Evolutionary conservation across 2,888 invertebrate species (phyloP).

Genomic region (Chrysotoxum bicinctum): DNA sequence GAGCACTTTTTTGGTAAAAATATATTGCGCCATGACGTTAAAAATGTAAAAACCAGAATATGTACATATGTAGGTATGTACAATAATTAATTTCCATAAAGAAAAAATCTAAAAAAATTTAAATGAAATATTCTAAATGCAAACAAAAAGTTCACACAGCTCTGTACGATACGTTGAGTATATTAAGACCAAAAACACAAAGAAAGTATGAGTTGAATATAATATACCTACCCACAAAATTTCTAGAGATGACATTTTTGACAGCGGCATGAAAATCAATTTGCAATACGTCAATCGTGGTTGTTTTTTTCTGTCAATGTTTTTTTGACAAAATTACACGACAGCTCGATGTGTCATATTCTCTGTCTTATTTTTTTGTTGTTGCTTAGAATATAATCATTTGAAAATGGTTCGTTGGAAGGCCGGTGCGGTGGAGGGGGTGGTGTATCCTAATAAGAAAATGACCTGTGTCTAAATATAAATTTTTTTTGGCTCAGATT

Average conservation of each 20-base stretch:
- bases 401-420: background rate
- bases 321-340: conserved; percentile 60
- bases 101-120: too few species aligned
- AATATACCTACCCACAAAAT: conserved; percentile 31
- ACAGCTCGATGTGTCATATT: conserved; percentile 65
- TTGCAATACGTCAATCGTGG: conserved; percentile 78
- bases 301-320: conserved; percentile 59
- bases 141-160: background rate
- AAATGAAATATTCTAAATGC: too few species aligned
- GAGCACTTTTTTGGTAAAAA: too few species aligned
- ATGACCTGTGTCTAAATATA: too few species aligned
- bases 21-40: too few species aligned
- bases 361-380: background rate
- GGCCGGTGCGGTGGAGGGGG: background rate
- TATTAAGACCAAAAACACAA: conserved; percentile 23
- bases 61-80: too few species aligned
- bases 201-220: conserved; percentile 30
- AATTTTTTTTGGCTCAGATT: too few species aligned
- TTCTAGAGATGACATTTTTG: conserved; percentile 75
- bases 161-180: background rate
- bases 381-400: background rate
- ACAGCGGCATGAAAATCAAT: conserved; percentile 79
- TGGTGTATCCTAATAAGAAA: background rate
- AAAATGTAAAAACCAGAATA: too few species aligned
- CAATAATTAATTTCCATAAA: too few species aligned